Conservation (phyloP, 1,140 invertebrate genomes). For the Arctopsyche grandis region DNA sequence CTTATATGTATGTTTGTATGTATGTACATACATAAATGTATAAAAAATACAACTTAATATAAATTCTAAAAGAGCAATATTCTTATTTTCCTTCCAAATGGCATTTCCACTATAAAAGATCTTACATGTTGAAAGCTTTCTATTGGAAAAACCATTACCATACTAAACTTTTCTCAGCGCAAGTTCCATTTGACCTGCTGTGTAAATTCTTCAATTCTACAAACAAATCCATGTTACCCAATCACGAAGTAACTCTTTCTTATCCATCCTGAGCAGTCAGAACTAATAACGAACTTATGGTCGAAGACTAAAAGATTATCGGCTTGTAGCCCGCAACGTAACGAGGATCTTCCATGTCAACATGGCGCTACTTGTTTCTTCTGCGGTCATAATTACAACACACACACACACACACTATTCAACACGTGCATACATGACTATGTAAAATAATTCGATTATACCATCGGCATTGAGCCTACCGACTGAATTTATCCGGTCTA, state of each 20-base stretch:
- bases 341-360: neutral
- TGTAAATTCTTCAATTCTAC: neutral
- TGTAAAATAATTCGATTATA: too few species aligned
- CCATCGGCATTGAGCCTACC: too few species aligned
- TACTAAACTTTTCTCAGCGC: too few species aligned
- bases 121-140: too few species aligned
- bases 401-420: neutral
- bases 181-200: too few species aligned
- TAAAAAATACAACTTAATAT: too few species aligned
- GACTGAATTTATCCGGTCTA: too few species aligned
- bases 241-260: neutral
- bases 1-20: neutral
- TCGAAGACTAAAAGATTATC: neutral
- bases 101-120: too few species aligned
- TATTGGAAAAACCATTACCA: too few species aligned
- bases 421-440: too few species aligned
- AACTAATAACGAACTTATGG: conserved; percentile 2
- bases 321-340: neutral
- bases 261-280: neutral
- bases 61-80: too few species aligned
- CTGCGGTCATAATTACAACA: neutral
- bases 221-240: neutral
- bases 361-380: neutral
- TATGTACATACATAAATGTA: neutral
- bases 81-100: too few species aligned